These are phyloP conservation scores for Carcinoscorpius rotundicauda DNA, from an alignment of 1,140 invertebrate species.

Conservation along the genomic window DNA sequence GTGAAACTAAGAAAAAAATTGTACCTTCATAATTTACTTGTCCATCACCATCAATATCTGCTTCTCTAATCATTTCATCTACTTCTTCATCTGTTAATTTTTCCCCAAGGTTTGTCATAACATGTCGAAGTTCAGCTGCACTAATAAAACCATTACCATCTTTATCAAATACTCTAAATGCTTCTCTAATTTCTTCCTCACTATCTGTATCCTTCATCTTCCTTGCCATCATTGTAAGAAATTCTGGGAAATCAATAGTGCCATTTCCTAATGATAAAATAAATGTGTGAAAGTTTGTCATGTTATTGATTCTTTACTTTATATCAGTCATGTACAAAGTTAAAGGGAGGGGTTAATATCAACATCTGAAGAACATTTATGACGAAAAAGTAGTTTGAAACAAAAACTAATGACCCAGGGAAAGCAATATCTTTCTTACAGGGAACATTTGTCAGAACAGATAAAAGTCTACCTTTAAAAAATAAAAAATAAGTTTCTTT, in stretches of 20 bases:
- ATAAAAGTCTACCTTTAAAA: too few relatives aligned
- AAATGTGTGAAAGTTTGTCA: too few relatives aligned
- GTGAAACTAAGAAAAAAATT: conserved; percentile 23
- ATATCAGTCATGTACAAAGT: too few relatives aligned
- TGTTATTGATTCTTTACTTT: too few relatives aligned
- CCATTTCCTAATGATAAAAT: conserved; percentile 66
- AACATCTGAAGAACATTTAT: too few relatives aligned
- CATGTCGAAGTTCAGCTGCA: conserved; percentile 85
- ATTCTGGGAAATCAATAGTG: conserved; percentile 98
- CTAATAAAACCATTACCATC: conserved; percentile 96
- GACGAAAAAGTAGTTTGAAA: too few relatives aligned
- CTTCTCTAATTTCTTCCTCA: conserved; percentile 96
- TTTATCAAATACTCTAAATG: conserved; percentile 97
- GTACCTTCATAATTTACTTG: conserved; percentile 97
- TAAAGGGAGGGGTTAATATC: too few relatives aligned
- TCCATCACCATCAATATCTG: conserved; percentile 96
- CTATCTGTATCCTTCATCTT: conserved; percentile 99
- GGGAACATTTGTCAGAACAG: too few relatives aligned
- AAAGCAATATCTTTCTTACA: too few relatives aligned
- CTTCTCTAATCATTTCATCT: conserved; percentile 96
- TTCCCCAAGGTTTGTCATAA: conserved; percentile 98
- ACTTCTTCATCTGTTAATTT: conserved; percentile 97
- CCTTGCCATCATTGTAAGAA: conserved; percentile 97
- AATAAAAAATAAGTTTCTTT: too few relatives aligned
- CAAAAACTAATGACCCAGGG: too few relatives aligned